Evolutionary conservation across 2,888 invertebrate genomes (phyloP).

Genomic region (Pyrrhosoma nymphula): DNA sequence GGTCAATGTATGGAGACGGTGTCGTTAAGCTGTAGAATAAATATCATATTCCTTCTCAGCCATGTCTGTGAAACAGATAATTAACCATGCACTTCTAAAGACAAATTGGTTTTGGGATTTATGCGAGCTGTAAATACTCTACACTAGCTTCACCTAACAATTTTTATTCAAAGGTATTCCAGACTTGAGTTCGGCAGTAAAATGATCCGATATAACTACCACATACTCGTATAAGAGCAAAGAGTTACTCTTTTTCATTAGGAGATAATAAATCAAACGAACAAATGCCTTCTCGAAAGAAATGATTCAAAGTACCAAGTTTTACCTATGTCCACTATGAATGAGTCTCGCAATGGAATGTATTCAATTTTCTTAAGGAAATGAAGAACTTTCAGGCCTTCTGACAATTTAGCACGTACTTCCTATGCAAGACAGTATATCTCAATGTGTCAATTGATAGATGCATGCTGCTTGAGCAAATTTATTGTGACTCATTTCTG

Average conservation of each 20-base stretch:
- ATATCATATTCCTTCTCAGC: background rate
- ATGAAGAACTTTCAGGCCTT: no score
- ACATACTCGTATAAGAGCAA: background rate
- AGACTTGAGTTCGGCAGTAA: background rate
- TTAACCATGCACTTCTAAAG: background rate
- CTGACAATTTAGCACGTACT: no score
- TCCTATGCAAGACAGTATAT: no score
- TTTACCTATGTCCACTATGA: background rate
- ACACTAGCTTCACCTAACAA: background rate
- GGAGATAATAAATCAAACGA: background rate
- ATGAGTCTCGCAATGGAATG: background rate
- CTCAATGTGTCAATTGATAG: no score
- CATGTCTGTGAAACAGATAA: background rate
- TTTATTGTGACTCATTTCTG: no score
- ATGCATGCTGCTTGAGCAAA: no score
- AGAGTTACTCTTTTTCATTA: background rate
- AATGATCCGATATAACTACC: background rate
- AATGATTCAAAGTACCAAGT: background rate
- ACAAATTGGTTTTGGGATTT: background rate
- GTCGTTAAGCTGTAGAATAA: background rate
- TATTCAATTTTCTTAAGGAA: no score
- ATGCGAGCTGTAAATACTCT: background rate
- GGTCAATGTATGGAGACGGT: background rate
- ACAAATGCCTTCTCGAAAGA: background rate
- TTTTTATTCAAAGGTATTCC: background rate